Evolutionary conservation across 2,113 vertebrate species (phyloP).

Genomic region (Calidris pugnax): DNA sequence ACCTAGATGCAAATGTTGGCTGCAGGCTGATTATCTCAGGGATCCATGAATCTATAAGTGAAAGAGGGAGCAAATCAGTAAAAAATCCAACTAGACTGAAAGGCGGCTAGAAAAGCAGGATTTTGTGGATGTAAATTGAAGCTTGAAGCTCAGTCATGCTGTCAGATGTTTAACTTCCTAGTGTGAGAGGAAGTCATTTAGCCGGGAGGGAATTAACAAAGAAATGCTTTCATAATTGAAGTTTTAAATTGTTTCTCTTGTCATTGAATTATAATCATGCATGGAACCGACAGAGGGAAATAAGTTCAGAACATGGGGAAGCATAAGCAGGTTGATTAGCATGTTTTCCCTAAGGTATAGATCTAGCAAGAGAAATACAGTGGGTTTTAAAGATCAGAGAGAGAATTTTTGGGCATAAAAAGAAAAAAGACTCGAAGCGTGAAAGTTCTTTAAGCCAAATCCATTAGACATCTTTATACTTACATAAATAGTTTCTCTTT

Average conservation of each 20-base stretch:
- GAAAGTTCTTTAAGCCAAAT: neutral
- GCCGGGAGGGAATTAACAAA: conserved; percentile 33
- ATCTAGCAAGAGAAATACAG: neutral
- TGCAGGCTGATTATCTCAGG: neutral
- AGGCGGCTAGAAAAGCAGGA: neutral
- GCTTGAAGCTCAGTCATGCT: neutral
- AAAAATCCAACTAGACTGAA: neutral
- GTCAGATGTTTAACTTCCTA: conserved; percentile 48
- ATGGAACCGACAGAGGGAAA: neutral
- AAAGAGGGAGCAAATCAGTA: neutral
- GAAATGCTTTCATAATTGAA: conserved; percentile 42
- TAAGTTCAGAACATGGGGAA: neutral
- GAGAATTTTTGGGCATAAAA: neutral
- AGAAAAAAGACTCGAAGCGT: neutral
- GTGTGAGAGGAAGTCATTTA: conserved; percentile 42
- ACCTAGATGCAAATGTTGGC: neutral
- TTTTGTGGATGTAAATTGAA: neutral
- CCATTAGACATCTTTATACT: neutral
- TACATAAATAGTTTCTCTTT: neutral
- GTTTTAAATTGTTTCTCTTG: conserved; percentile 46
- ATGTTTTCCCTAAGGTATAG: neutral
- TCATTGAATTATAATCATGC: conserved; percentile 19
- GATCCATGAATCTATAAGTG: neutral
- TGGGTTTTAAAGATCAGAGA: neutral
- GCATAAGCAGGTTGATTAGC: neutral